phyloP scores from a whole-genome alignment of 2,797 vertebrate species.

The Coccyzus lansbergi region DNA sequence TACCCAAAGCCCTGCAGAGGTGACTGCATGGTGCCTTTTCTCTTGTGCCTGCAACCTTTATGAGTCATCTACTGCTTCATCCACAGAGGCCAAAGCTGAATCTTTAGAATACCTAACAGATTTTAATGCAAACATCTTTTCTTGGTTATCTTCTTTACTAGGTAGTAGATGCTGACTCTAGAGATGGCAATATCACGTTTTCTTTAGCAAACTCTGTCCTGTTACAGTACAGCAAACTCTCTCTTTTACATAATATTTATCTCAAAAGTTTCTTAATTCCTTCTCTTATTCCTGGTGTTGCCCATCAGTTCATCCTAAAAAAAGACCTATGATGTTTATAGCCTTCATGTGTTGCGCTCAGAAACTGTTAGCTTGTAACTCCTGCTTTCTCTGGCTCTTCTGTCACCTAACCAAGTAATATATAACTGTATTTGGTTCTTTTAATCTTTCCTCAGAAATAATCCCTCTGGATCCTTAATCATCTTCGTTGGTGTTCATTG shows the following conservation, averaged over 20 bases:
- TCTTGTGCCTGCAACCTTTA: neutral
- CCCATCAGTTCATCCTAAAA: neutral
- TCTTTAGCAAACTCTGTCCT: neutral
- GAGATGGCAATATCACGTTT: rapidly evolving
- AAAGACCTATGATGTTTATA: neutral
- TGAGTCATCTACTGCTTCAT: neutral
- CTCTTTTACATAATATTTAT: neutral
- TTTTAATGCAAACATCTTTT: neutral
- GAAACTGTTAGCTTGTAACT: neutral
- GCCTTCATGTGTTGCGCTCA: neutral
- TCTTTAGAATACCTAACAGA: neutral
- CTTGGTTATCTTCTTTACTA: neutral
- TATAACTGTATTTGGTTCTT: neutral
- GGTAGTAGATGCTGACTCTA: neutral
- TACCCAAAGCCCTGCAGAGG: neutral
- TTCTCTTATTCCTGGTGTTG: neutral
- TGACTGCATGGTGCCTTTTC: neutral
- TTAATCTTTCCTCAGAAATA: slow-evolving; percentile 13
- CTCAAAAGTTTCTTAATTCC: neutral
- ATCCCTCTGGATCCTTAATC: neutral
- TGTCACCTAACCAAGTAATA: neutral
- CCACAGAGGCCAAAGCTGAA: neutral
- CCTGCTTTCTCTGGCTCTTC: neutral
- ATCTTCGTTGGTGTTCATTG: neutral
- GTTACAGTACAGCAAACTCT: neutral